Conservation (phyloP, 1,140 invertebrate species). For the Apis laboriosa region DNA sequence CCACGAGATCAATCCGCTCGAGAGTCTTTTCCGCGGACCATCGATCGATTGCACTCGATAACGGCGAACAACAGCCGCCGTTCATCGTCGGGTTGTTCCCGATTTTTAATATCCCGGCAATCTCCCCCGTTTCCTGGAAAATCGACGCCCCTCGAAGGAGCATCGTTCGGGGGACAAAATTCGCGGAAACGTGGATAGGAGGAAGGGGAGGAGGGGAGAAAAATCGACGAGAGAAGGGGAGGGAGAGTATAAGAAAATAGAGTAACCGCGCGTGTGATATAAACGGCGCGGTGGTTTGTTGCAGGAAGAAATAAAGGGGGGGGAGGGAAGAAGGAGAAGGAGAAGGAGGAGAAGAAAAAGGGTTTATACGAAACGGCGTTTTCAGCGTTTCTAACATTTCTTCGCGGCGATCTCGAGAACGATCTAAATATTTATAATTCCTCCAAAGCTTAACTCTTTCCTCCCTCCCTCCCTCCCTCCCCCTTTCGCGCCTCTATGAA, state of each 20-base stretch:
- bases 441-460: slow-evolving; percentile 55
- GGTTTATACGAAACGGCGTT: slow-evolving; percentile 18
- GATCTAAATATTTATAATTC: slow-evolving; percentile 68
- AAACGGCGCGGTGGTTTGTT: slow-evolving; percentile 5
- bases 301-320: not conserved
- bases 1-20: not conserved
- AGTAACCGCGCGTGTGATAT: slow-evolving; percentile 5
- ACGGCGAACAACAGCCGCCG: not conserved
- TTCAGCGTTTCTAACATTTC: slow-evolving; percentile 38
- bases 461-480: not conserved
- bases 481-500: slow-evolving; percentile 51
- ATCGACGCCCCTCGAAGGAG: not conserved
- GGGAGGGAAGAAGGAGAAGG: not conserved
- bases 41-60: slow-evolving; percentile 16
- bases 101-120: slow-evolving; percentile 24
- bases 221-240: not conserved
- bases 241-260: not conserved
- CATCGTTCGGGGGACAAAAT: not conserved
- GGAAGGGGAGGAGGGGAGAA: not conserved
- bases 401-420: slow-evolving; percentile 47
- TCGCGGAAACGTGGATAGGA: not conserved
- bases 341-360: not conserved
- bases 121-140: not conserved
- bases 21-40: not conserved
- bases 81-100: not conserved